A percentile compares a stretch with the other conserved stretches of the same genome.
Conservation (phyloP, 2,888 invertebrate genomes). For the Palloptera scutellata region DNA sequence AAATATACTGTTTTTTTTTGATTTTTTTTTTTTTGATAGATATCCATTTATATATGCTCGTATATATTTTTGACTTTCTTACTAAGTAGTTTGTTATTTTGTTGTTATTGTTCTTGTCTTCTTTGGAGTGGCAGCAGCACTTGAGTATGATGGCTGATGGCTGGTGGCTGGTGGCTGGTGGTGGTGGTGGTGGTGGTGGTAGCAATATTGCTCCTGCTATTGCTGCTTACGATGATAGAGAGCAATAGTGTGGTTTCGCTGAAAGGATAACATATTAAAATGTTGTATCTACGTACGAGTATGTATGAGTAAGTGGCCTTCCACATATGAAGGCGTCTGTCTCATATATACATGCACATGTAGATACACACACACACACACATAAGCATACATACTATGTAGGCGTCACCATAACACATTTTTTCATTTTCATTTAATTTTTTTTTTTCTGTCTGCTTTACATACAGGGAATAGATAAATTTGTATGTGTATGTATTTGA, state of each 20-base stretch:
- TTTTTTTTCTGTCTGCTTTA: background rate
- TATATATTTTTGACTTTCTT: background rate
- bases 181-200: background rate
- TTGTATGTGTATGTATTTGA: background rate
- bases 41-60: background rate
- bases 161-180: background rate
- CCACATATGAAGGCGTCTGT: no score
- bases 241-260: no score
- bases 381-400: background rate
- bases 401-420: background rate
- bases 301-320: no score
- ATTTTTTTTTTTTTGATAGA: no score
- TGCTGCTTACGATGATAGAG: no score
- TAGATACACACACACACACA: background rate
- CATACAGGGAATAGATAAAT: background rate
- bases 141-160: slow-evolving; percentile 11
- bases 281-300: no score
- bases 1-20: no score
- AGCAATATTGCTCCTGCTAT: background rate
- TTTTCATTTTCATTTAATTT: background rate
- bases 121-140: background rate
- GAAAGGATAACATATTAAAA: no score
- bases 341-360: background rate
- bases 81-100: no score
- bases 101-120: no score